Percentiles rank a stretch among this genome's conserved stretches.
Evolutionary conservation across 1,140 invertebrate genomes (phyloP).

Genomic region (Drosophila orosa): DNA sequence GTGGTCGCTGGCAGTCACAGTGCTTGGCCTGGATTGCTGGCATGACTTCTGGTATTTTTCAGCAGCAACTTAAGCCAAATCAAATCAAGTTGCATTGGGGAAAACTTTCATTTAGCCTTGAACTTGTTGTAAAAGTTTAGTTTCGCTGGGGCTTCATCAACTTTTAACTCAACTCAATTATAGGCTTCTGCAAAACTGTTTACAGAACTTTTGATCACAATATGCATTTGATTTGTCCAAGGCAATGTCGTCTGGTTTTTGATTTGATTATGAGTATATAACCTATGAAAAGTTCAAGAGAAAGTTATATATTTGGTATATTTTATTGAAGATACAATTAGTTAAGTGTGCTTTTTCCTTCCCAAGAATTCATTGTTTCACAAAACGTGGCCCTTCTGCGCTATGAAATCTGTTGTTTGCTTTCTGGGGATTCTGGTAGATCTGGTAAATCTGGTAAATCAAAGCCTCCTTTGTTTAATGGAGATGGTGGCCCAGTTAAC

Average conservation of each 20-base stretch:
- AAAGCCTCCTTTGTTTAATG: background rate
- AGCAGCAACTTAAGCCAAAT: slow-evolving; percentile 7
- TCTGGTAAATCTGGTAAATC: background rate
- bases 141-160: background rate
- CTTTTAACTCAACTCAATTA: slow-evolving; percentile 12
- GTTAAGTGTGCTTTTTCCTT: fast-evolving
- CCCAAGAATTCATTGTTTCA: background rate
- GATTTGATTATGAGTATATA: background rate
- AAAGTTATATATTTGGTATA: background rate
- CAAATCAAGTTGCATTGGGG: slow-evolving; percentile 9
- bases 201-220: background rate
- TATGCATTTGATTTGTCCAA: background rate
- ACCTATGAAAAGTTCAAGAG: background rate
- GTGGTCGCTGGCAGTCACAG: slow-evolving; percentile 30
- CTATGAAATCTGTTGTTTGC: background rate
- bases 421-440: background rate
- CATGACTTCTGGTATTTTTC: slow-evolving; percentile 9
- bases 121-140: slow-evolving; percentile 9
- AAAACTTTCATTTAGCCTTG: slow-evolving; percentile 14
- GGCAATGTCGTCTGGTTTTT: background rate
- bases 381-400: background rate
- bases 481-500: slow-evolving; percentile 6
- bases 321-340: background rate
- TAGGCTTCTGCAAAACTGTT: slow-evolving; percentile 1
- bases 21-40: slow-evolving; percentile 14